Evolutionary conservation across 2,888 invertebrate species (phyloP), one percentile per base, ranked within the genome.

Genomic region (Physocephala rufipes): DNA sequence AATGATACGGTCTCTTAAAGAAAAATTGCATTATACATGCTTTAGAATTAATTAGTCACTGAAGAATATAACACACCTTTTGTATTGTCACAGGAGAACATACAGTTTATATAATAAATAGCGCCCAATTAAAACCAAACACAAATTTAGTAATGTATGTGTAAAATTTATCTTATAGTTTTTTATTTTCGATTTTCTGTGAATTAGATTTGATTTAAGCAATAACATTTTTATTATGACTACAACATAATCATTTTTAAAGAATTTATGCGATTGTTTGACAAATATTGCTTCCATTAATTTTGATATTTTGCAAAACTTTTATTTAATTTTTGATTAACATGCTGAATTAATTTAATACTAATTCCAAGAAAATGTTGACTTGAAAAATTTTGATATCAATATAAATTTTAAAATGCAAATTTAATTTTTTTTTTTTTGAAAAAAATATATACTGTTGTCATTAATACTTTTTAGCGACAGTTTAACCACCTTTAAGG

Each of bases 191-290:
- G 4, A 49, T 26, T 43, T 64, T 47, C 19, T n/a, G 26, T 64
- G 64, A 47, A 64, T 64, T 49, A 47, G 49, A 64, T 64, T 64
- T 49, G 28, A 64, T 49, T 64, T 47, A 49, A 16, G 26, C 26
- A n/a, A 26, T 66, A 53, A 19, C 28, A 47, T n/a, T 45, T 30
- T 55, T 55, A 13, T 55, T 36, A 66, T 36, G 24, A 7, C 58
- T 55, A 55, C 26, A 55, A 36, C 36, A 36, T 36, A 36, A 36
- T 36, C 36, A 36, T 36, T 7, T 24, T 66, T 9, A 65, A 30
- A 24, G 24, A 19, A n/a, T n/a, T 13, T 16, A 55, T 55, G 55
- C 30, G 55, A 55, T 55, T 53, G 53, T 53, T 53, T 66, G 28
- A 53, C 55, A 55, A 66, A 66, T 26, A 21, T 30, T 55, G 53